These are phyloP conservation scores for Holotrichia oblita DNA, from an alignment of 1,140 invertebrate species.

Conservation along the genomic window DNA sequence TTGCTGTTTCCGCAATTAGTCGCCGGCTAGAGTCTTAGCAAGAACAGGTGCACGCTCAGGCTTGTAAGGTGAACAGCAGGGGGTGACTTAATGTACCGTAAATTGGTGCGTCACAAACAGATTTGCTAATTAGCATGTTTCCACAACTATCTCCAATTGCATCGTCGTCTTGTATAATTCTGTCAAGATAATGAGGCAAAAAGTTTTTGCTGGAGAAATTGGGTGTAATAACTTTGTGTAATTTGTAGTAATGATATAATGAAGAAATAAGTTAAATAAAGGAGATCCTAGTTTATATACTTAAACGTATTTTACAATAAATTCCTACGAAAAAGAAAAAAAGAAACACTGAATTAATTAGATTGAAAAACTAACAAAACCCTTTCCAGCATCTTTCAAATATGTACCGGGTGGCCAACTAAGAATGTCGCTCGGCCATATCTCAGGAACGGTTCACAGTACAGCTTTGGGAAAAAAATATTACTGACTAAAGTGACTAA, in stretches of 20 bases:
- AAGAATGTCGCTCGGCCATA: too few relatives aligned
- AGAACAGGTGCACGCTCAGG: neutral
- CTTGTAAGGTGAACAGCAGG: too few relatives aligned
- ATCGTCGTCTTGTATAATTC: too few relatives aligned
- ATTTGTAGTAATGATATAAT: too few relatives aligned
- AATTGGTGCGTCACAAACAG: neutral
- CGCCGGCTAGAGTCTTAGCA: neutral
- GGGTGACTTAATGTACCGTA: neutral
- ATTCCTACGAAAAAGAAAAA: neutral
- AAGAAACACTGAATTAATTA: neutral
- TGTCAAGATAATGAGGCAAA: too few relatives aligned
- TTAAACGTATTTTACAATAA: neutral
- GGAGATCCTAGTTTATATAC: neutral
- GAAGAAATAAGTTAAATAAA: too few relatives aligned
- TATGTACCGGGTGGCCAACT: too few relatives aligned
- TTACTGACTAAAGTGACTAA: too few relatives aligned
- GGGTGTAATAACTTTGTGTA: too few relatives aligned
- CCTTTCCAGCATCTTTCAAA: neutral
- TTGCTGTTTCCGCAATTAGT: neutral
- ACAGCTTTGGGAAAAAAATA: too few relatives aligned
- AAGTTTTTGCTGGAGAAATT: too few relatives aligned
- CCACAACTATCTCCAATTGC: neutral
- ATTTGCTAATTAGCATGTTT: constrained; percentile 9
- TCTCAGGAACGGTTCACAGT: too few relatives aligned
- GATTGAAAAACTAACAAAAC: neutral